Evolutionary conservation across 2,113 vertebrate genomes (phyloP), one percentile per base, ranked within the genome.

Genomic region (Cnemophilus loriae): DNA sequence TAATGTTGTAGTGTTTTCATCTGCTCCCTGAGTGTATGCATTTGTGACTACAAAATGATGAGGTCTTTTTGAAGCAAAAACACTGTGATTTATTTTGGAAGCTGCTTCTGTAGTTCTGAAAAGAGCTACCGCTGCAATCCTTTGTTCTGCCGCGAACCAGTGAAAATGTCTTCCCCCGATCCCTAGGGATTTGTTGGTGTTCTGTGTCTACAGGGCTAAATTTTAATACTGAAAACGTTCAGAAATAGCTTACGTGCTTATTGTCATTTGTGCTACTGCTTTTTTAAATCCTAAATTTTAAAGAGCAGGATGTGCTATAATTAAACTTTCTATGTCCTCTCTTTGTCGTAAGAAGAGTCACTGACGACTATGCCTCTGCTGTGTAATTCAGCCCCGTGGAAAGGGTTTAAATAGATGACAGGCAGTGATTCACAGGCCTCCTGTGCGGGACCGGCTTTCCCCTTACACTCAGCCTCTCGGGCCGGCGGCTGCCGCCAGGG

Each of bases 381-480:
- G 39, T 35, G 74, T 10, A 30, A 37, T 7, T 50, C 42, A 16
- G 16, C 33, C 20, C 52, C 20, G 12, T 0, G 50, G 15, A 52
- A 26, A 6, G 46, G 28, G 10, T 47, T 18, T 7, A 8, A 11
- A 7, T 0, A 6, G 63, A 11, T 0, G 21, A 0, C 3, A 20
- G 21, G 4, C 3, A 13, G 9, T 1, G 71, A 33, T 7, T 28
- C 52, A 1, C 2, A 8, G 47, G 11, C 9, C 69, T 26, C 10
- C 63, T 0, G 59, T 7, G 3, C 70, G 6, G 46, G 23, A 1
- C 70, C 4, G 32, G 1, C 23, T 2, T 7, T 41, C 18, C 1
- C n/a, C 7, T 5, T 1, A 2, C 24, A 0, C 23, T 1, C 5
- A 11, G 73, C 33, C 33, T 2, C 1, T 2, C 12, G 50, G 19